Evolutionary conservation across 2,888 invertebrate genomes (phyloP).

Genomic region (Augiades crinisus): DNA sequence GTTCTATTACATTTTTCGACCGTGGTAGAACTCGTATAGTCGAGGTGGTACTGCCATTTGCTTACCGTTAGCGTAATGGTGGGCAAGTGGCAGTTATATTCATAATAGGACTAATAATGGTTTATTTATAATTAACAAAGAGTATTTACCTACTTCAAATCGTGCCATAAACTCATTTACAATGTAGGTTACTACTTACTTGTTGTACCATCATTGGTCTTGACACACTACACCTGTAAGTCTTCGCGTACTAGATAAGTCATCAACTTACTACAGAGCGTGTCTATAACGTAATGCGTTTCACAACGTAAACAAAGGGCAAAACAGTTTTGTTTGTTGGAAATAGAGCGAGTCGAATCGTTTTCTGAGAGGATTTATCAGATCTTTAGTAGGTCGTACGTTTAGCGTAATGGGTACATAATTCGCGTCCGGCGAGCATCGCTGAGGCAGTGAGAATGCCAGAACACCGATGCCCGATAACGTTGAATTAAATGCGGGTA

Average conservation of each 20-base stretch:
- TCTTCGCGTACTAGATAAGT: not conserved
- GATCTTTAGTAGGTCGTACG: slow-evolving; percentile 50
- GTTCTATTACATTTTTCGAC: too few relatives aligned
- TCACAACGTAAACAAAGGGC: not conserved
- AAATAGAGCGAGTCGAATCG: slow-evolving; percentile 35
- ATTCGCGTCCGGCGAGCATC: slow-evolving; percentile 56
- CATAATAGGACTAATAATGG: too few relatives aligned
- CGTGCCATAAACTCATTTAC: slow-evolving; percentile 13
- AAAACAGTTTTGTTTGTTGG: not conserved
- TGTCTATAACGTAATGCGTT: not conserved
- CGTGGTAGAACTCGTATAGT: too few relatives aligned
- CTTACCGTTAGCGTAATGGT: too few relatives aligned
- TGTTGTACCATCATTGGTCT: slow-evolving; percentile 1
- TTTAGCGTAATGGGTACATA: slow-evolving; percentile 63
- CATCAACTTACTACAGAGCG: not conserved
- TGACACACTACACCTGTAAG: slow-evolving; percentile 14
- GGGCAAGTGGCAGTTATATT: too few relatives aligned
- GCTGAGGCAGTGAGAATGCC: slow-evolving; percentile 61
- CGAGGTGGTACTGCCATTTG: too few relatives aligned
- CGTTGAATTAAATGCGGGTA: slow-evolving; percentile 64
- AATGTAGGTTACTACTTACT: slow-evolving; percentile 13
- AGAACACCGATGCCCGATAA: slow-evolving; percentile 58
- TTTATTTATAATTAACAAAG: too few relatives aligned
- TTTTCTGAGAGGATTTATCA: slow-evolving; percentile 47
- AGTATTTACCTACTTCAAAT: too few relatives aligned